Conservation (phyloP, 92 coral and sea anemone species). For the Palythoa grandiflora region DNA sequence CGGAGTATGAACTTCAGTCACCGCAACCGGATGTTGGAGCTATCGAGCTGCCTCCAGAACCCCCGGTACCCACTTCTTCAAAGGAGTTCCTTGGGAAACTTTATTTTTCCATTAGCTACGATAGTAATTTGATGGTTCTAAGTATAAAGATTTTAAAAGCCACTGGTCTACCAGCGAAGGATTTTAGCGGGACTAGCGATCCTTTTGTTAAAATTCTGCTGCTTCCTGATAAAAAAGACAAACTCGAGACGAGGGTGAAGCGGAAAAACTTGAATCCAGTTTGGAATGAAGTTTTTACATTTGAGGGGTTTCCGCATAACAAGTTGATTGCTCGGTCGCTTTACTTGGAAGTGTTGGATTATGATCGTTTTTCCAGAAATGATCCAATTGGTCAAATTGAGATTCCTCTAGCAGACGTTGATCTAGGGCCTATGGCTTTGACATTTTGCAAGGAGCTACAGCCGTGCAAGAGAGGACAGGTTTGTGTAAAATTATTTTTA, state of each 20-base stretch:
- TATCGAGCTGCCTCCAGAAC: slow-evolving; percentile 83
- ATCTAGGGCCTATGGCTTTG: slow-evolving; percentile 89
- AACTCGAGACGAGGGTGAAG: slow-evolving; percentile 92
- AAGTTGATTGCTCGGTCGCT: slow-evolving; percentile 87
- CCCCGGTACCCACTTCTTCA: slow-evolving; percentile 71
- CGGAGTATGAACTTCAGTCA: slow-evolving; percentile 77
- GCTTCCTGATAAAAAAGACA: slow-evolving; percentile 94
- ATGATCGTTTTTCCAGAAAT: slow-evolving; percentile 96
- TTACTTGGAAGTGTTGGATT: slow-evolving; percentile 93
- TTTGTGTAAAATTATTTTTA: slow-evolving; percentile 25
- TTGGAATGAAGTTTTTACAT: slow-evolving; percentile 96
- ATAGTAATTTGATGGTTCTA: slow-evolving; percentile 80
- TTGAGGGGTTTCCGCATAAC: slow-evolving; percentile 94
- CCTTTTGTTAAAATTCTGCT: slow-evolving; percentile 95
- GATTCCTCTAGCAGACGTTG: slow-evolving; percentile 87
- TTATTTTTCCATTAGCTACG: slow-evolving; percentile 87
- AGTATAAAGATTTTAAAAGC: slow-evolving; percentile 91
- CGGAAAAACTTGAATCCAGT: slow-evolving; percentile 93
- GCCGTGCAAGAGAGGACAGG: slow-evolving; percentile 84
- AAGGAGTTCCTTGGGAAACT: slow-evolving; percentile 89
- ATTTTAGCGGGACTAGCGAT: slow-evolving; percentile 98
- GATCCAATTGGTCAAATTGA: slow-evolving; percentile 97
- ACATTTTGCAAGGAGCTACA: slow-evolving; percentile 85
- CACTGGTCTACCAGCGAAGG: slow-evolving; percentile 91
- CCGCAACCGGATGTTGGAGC: slow-evolving; percentile 83